Percentiles rank a stretch among this genome's conserved stretches.
Evolutionary conservation across 2,888 invertebrate species (phyloP).

Genomic region (Operophtera brumata): DNA sequence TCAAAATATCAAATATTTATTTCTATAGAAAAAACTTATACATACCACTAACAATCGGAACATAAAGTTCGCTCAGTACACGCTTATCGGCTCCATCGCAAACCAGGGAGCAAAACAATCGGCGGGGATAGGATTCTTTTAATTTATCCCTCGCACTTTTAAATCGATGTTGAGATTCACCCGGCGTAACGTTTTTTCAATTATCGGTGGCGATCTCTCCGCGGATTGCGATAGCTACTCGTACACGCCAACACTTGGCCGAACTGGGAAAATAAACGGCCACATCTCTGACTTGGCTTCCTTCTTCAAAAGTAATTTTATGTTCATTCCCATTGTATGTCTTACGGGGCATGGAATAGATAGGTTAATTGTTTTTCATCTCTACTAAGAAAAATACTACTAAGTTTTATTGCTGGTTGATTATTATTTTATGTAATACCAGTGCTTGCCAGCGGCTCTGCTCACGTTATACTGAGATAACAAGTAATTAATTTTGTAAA

Average conservation of each 20-base stretch:
- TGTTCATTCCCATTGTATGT: constrained; percentile 3
- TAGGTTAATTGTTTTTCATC: not conserved
- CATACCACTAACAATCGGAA: constrained; percentile 49
- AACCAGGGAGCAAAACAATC: constrained; percentile 69
- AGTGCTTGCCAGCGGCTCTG: too few relatives aligned
- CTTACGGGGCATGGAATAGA: not conserved
- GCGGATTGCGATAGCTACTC: constrained; percentile 67
- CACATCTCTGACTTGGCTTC: constrained; percentile 9
- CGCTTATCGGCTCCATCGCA: constrained; percentile 67
- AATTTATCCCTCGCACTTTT: constrained; percentile 76
- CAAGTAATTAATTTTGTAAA: too few relatives aligned
- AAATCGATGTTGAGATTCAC: constrained; percentile 77
- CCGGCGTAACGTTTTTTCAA: constrained; percentile 72
- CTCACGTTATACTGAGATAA: too few relatives aligned
- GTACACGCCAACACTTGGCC: constrained; percentile 51
- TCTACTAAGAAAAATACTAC: too few relatives aligned
- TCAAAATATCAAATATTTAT: too few relatives aligned
- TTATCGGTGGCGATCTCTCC: constrained; percentile 72
- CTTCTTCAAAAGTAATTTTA: constrained; percentile 13
- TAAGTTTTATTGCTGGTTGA: too few relatives aligned
- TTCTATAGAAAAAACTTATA: too few relatives aligned
- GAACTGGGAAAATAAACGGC: constrained; percentile 36
- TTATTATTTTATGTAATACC: too few relatives aligned
- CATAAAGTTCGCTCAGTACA: constrained; percentile 71
- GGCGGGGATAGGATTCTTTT: constrained; percentile 65